phyloP scores from a whole-genome alignment of 2,888 invertebrate species.

The Selenia dentaria region DNA sequence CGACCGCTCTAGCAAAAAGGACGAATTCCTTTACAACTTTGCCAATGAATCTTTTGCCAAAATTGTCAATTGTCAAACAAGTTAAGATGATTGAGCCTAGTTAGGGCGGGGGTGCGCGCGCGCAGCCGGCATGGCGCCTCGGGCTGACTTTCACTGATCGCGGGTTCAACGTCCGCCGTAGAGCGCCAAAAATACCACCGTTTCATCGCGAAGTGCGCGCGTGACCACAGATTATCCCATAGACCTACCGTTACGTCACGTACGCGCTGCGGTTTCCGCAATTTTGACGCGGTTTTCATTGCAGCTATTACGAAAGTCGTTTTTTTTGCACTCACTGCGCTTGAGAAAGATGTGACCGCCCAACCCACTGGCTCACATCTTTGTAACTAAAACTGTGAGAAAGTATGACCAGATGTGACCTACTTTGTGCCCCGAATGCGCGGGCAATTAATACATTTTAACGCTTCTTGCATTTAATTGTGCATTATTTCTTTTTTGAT shows the following conservation, averaged over 20 bases:
- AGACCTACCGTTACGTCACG: conserved; percentile 19
- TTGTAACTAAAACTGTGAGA: conserved; percentile 22
- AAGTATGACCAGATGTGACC: conserved; percentile 11
- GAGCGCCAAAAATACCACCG: conserved; percentile 66
- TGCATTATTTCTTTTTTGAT: neutral
- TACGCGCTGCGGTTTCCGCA: conserved; percentile 21
- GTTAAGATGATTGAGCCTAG: conserved; percentile 16
- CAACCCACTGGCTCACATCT: conserved; percentile 30
- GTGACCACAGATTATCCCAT: conserved; percentile 14
- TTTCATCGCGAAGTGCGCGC: conserved; percentile 30
- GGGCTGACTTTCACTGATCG: conserved; percentile 69
- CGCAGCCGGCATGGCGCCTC: conserved; percentile 72
- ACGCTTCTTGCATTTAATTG: conserved; percentile 2
- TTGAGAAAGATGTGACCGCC: conserved; percentile 32
- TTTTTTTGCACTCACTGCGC: conserved; percentile 16
- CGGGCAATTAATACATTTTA: conserved; percentile 9
- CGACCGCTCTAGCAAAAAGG: no score
- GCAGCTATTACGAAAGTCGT: conserved; percentile 25
- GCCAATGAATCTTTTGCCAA: neutral
- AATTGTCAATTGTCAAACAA: conserved; percentile 1
- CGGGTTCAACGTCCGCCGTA: conserved; percentile 55
- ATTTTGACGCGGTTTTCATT: conserved; percentile 41
- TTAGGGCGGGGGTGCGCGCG: conserved; percentile 44
- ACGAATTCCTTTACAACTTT: neutral
- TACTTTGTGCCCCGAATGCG: conserved; percentile 37